Percentiles rank a stretch among this genome's conserved stretches.
Evolutionary conservation across 1,140 invertebrate species (phyloP).

Genomic region (Orius insidiosus): DNA sequence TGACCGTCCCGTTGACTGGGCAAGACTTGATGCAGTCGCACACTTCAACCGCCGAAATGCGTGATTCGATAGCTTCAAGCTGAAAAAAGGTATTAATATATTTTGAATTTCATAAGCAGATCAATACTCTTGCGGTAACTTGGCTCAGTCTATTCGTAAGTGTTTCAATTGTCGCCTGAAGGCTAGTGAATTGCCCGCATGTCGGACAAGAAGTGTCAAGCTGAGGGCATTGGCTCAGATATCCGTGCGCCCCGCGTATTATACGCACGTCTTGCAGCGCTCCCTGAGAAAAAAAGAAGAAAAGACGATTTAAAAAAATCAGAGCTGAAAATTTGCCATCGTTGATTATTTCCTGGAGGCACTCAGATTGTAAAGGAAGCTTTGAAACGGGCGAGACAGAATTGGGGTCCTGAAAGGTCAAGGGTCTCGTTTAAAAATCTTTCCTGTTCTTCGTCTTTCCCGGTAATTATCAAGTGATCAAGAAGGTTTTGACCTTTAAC

Average conservation of each 20-base stretch:
- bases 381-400: too few relatives aligned
- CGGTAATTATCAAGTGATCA: too few relatives aligned
- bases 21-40: slow-evolving; percentile 83
- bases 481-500: too few relatives aligned
- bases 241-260: slow-evolving; percentile 66
- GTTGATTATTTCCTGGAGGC: too few relatives aligned
- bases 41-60: slow-evolving; percentile 57
- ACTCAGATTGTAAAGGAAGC: too few relatives aligned
- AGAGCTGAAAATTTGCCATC: too few relatives aligned
- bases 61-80: slow-evolving; percentile 57
- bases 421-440: too few relatives aligned
- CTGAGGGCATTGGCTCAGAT: slow-evolving; percentile 68
- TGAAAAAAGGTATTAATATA: too few relatives aligned
- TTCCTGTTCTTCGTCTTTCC: too few relatives aligned
- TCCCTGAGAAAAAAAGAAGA: slow-evolving; percentile 49
- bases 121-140: slow-evolving; percentile 41
- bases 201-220: slow-evolving; percentile 74
- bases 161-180: slow-evolving; percentile 52
- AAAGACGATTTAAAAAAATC: neutral
- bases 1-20: slow-evolving; percentile 54
- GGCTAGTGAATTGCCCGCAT: slow-evolving; percentile 67
- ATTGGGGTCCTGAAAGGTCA: too few relatives aligned
- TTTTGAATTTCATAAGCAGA: too few relatives aligned
- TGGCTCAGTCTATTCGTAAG: slow-evolving; percentile 29
- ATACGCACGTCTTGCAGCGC: slow-evolving; percentile 72